phyloP scores from a whole-genome alignment of 1,140 invertebrate genomes.

The Dendrolimus punctatus region DNA sequence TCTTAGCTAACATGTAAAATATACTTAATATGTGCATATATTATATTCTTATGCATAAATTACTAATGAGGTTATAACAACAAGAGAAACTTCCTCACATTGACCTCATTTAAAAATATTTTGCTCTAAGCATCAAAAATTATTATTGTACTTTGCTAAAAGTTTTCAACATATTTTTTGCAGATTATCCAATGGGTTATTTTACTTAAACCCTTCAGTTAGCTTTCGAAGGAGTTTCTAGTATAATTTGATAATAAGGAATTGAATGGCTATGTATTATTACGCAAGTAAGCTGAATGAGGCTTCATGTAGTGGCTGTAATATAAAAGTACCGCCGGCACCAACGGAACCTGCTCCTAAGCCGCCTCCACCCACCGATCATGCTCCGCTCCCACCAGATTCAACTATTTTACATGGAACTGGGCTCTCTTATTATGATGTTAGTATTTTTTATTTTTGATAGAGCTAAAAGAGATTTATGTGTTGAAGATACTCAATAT shows the following conservation, averaged over 20 bases:
- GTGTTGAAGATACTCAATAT: too few relatives aligned
- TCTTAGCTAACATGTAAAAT: too few relatives aligned
- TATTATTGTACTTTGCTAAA: too few relatives aligned
- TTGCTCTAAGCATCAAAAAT: too few relatives aligned
- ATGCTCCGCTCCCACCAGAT: slow-evolving; percentile 35
- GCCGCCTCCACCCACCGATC: slow-evolving; percentile 37
- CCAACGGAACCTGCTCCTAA: slow-evolving; percentile 34
- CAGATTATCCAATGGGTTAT: slow-evolving; percentile 24
- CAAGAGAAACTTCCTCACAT: too few relatives aligned
- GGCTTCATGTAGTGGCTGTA: slow-evolving; percentile 67
- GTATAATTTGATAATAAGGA: slow-evolving; percentile 24
- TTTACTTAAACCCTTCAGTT: slow-evolving; percentile 21
- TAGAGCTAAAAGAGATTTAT: not conserved
- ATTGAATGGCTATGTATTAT: slow-evolving; percentile 72
- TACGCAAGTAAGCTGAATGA: slow-evolving; percentile 71
- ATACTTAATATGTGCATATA: too few relatives aligned
- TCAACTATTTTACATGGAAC: slow-evolving; percentile 39
- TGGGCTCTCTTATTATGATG: slow-evolving; percentile 57
- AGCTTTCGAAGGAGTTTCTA: slow-evolving; percentile 33
- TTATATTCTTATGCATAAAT: too few relatives aligned
- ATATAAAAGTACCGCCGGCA: slow-evolving; percentile 51
- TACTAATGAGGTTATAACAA: too few relatives aligned
- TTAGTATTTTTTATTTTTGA: slow-evolving; percentile 25
- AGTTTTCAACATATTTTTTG: not conserved
- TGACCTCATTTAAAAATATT: too few relatives aligned